Evolutionary conservation across 1,140 invertebrate genomes (phyloP).

Genomic region (Belonocnema kinseyi): DNA sequence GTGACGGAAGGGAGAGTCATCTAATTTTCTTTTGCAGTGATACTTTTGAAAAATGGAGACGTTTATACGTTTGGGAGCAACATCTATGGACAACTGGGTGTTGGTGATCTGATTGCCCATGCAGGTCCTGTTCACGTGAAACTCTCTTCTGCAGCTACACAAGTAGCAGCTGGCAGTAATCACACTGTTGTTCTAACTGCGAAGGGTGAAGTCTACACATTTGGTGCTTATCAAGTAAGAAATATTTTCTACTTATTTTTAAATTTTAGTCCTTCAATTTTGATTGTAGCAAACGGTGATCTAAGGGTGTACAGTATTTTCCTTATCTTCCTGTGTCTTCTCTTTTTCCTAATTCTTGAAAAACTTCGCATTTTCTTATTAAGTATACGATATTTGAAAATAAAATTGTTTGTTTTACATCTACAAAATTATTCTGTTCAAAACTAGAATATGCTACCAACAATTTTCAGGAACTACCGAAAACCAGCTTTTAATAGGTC

Average conservation of each 20-base stretch:
- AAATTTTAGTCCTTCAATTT: conserved; percentile 6
- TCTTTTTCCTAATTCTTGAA: too few species aligned
- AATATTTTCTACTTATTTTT: conserved; percentile 38
- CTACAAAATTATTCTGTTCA: too few species aligned
- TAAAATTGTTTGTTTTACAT: too few species aligned
- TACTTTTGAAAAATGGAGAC: conserved; percentile 81
- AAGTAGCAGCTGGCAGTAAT: conserved; percentile 95
- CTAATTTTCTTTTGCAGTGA: conserved; percentile 73
- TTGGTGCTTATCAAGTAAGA: conserved; percentile 90
- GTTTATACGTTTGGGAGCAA: conserved; percentile 96
- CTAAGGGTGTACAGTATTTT: too few species aligned
- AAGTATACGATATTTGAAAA: too few species aligned
- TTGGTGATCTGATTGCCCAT: conserved; percentile 87
- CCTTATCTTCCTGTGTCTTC: too few species aligned
- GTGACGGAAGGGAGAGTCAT: not conserved
- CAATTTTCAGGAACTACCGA: too few species aligned
- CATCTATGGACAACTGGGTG: conserved; percentile 94
- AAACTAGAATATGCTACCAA: too few species aligned
- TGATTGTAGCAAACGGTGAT: too few species aligned
- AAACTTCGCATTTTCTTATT: too few species aligned
- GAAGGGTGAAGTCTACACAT: conserved; percentile 95
- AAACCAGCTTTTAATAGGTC: too few species aligned
- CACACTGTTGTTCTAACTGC: conserved; percentile 94
- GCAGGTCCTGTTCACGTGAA: conserved; percentile 86
- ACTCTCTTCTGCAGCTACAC: conserved; percentile 80